Evolutionary conservation across 2,888 invertebrate species (phyloP).

Genomic region (Eumacrocentrus americanus): DNA sequence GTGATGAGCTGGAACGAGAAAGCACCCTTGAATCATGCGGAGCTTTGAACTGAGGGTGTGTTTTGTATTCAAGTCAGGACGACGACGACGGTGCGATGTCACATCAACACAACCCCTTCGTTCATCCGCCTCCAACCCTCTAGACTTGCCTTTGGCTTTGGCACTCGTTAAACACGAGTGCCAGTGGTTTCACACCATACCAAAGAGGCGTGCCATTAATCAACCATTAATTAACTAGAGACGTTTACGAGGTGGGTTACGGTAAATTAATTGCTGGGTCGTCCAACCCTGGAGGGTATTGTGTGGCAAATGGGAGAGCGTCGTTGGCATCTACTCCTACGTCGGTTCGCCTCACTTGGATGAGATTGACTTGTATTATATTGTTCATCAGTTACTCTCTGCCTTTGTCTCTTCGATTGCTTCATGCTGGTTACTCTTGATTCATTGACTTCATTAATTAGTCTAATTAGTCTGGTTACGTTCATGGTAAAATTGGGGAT

Average conservation of each 20-base stretch:
- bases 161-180: slow-evolving; percentile 1
- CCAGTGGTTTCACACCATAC: slow-evolving; percentile 2
- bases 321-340: too few species aligned
- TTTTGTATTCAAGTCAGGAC: not conserved
- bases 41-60: not conserved
- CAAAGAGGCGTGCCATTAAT: slow-evolving; percentile 33
- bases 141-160: not conserved
- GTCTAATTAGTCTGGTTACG: too few species aligned
- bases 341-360: not conserved
- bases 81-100: not conserved
- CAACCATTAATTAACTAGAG: slow-evolving; percentile 39
- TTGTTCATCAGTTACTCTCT: too few species aligned
- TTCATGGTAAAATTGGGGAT: too few species aligned
- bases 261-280: slow-evolving; percentile 37
- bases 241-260: slow-evolving; percentile 35
- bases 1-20: not conserved
- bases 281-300: not conserved
- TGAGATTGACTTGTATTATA: too few species aligned
- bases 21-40: not conserved
- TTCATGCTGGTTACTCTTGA: too few species aligned
- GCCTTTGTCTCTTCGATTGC: too few species aligned
- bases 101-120: too few species aligned
- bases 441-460: too few species aligned
- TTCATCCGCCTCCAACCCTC: not conserved
- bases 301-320: not conserved